phyloP scores from a whole-genome alignment of 2,797 vertebrate genomes.

The Sebastes taczanowskii region DNA sequence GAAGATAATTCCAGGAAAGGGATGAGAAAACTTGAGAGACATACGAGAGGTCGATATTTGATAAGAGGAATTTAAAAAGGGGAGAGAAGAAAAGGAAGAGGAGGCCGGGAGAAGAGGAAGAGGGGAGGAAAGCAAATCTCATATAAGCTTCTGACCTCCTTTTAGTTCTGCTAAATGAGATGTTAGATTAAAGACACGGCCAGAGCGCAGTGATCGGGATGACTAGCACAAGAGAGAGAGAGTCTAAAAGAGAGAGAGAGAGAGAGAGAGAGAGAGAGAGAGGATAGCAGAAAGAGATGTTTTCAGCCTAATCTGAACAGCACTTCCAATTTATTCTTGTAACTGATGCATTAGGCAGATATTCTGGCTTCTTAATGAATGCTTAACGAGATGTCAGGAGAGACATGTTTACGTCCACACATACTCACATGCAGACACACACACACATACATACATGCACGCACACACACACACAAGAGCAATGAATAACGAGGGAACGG shows the following conservation, averaged over 20 bases:
- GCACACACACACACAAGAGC: background rate
- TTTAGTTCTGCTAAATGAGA: conserved; percentile 57
- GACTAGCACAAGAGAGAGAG: background rate
- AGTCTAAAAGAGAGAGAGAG: background rate
- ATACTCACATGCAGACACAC: background rate
- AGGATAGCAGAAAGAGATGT: conserved; percentile 31
- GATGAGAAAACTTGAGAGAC: background rate
- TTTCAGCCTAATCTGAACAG: conserved; percentile 71
- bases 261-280: background rate
- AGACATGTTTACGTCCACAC: conserved; percentile 55
- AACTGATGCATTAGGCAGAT: conserved; percentile 75
- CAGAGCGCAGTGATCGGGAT: conserved; percentile 1
- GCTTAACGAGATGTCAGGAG: conserved; percentile 74
- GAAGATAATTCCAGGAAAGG: background rate
- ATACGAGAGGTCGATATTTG: background rate
- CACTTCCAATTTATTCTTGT: conserved; percentile 71
- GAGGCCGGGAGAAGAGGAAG: background rate
- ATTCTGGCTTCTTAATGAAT: conserved; percentile 74
- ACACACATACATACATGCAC: background rate
- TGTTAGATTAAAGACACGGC: conserved; percentile 51
- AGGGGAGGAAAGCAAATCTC: conserved; percentile 23
- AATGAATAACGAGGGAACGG: background rate
- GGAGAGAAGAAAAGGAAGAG: background rate
- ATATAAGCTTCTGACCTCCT: conserved; percentile 44
- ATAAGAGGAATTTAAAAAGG: conserved; percentile 15